Conservation (phyloP, 2,113 vertebrate genomes). For the Campylomormyrus numenius region DNA sequence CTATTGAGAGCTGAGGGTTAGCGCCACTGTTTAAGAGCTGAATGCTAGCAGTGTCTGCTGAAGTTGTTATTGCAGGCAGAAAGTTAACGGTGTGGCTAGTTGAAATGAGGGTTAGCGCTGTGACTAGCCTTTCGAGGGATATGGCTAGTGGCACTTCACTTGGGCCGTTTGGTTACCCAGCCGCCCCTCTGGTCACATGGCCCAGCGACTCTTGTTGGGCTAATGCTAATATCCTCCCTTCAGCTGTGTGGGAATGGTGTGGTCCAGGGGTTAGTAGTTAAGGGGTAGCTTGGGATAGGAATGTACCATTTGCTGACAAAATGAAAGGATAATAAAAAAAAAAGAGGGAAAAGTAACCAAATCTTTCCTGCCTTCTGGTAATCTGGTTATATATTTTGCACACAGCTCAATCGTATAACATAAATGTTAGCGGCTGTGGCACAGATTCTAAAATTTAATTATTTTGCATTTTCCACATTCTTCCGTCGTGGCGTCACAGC, state of each 20-base stretch:
- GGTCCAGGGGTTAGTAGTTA: background rate
- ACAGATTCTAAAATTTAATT: background rate
- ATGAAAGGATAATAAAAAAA: background rate
- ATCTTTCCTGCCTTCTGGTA: background rate
- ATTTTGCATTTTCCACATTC: background rate
- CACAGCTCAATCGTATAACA: background rate
- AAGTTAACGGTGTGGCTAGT: background rate
- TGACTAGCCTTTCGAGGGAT: background rate
- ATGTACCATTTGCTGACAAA: background rate
- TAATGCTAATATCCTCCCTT: background rate
- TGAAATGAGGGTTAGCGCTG: background rate
- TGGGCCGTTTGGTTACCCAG: background rate
- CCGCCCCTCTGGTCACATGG: background rate
- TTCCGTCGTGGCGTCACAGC: background rate
- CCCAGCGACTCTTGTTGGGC: background rate
- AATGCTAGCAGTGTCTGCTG: background rate
- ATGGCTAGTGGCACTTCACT: background rate
- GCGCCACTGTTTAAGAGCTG: background rate
- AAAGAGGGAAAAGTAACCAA: background rate
- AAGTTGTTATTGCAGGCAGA: background rate
- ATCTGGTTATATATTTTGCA: background rate
- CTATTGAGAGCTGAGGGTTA: background rate
- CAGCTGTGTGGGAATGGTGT: background rate
- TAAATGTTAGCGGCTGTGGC: background rate
- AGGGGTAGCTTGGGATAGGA: background rate